Evolutionary conservation across 2,797 vertebrate species (phyloP).

Genomic region (Coilia nasus): DNA sequence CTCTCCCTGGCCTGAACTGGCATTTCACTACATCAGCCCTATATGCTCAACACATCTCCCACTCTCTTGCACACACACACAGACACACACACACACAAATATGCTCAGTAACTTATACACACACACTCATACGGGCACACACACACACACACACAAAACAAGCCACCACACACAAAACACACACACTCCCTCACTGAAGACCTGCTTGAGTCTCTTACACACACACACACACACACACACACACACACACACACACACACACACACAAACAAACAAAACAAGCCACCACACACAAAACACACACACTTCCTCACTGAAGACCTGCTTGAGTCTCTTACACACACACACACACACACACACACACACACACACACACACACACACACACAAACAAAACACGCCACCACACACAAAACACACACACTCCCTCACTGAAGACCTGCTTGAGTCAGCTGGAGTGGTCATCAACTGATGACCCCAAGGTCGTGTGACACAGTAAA

Average conservation of each 20-base stretch:
- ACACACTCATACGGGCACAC: background rate
- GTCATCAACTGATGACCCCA: background rate
- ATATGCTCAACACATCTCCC: conserved; percentile 4
- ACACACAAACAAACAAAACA: background rate
- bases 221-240: background rate
- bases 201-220: too few relatives aligned
- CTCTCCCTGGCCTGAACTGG: conserved; percentile 38
- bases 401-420: background rate
- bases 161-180: background rate
- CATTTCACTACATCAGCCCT: conserved; percentile 38
- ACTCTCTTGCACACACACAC: background rate
- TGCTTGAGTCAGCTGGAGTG: conserved; percentile 18
- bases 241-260: background rate
- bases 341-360: too few relatives aligned
- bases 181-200: background rate
- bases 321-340: too few relatives aligned
- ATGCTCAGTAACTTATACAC: background rate
- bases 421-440: conserved; percentile 32
- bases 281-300: too few relatives aligned
- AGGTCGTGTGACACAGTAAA: conserved; percentile 33
- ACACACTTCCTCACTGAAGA: background rate
- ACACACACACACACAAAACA: background rate
- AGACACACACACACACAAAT: background rate
- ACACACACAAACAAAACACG: background rate
- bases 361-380: background rate